Evolutionary conservation across 2,113 vertebrate genomes (phyloP), one percentile per base, ranked within the genome.

Genomic region (Miniopterus natalensis): DNA sequence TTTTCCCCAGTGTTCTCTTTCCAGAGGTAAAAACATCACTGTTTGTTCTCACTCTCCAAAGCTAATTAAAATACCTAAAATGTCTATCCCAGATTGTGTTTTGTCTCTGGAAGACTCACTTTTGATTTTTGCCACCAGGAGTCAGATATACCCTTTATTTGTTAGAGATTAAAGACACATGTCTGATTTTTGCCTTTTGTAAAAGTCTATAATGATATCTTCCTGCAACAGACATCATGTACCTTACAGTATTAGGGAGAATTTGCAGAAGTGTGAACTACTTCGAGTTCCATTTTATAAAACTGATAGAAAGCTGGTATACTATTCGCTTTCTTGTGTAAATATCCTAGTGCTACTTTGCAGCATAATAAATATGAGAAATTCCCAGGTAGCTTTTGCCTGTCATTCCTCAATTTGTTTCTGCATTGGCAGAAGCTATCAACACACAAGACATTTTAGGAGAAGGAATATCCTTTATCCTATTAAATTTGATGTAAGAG

Each of bases 121-220:
- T 86, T 77, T 94, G 57, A 29, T 80, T 89, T 95, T 78, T 83
- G 70, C 36, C 61, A 9, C 75, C 57, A 92, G 51, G 61, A 81
- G 77, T 94, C 65, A 70, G 21, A 90, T 73, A 51, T 0, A 23
- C 23, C 31, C 47, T 94, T 94, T 80, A 78, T 53, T 78, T 89
- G 45, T 75, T 93, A 73, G 42, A 74, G 57, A 87, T 71, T 87
- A 66, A 90, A 97, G 68, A 78, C 40, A 86, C 23, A 27, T 70
- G 23, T 65, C 20, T 31, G 85, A 80, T 66, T 66, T 86, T 95
- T 90, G 51, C 51, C 29, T 85, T 88, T 78, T 71, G 42, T 78
- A 57, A 74, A 88, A 75, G 68, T 42, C 13, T 78, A 11, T 84
- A 55, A 57, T 84, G 68, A 61, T 74, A 14, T 63, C 31, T 75